Evolutionary conservation across 2,113 vertebrate species (phyloP).

Genomic region (Barbus barbus): DNA sequence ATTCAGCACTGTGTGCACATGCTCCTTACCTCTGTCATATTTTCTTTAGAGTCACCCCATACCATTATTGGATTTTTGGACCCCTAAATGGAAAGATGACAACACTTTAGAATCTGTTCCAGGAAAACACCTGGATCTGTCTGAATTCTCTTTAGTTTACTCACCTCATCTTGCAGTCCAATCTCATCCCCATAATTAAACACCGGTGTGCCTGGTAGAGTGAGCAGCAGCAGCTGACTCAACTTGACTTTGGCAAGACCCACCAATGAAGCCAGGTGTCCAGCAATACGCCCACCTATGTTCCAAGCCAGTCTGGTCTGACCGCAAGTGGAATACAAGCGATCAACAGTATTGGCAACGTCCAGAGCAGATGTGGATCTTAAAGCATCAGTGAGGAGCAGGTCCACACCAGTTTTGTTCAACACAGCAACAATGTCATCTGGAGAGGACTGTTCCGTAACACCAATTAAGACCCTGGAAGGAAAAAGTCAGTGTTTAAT

Average conservation of each 20-base stretch:
- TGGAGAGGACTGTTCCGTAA: conserved; percentile 49
- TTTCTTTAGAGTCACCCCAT: conserved; percentile 61
- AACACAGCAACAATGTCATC: conserved; percentile 60
- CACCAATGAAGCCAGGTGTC: conserved; percentile 72
- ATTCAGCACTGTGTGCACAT: not conserved
- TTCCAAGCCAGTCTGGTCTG: conserved; percentile 70
- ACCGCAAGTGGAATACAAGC: conserved; percentile 56
- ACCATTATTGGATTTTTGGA: conserved; percentile 64
- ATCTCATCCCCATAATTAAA: conserved; percentile 86
- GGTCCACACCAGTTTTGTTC: conserved; percentile 68
- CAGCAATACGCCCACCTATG: conserved; percentile 60
- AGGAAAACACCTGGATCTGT: not conserved
- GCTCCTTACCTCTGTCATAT: conserved; percentile 58
- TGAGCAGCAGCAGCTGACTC: conserved; percentile 80
- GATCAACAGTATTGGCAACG: conserved; percentile 52
- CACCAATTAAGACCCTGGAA: conserved; percentile 71
- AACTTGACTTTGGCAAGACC: conserved; percentile 60
- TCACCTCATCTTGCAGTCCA: conserved; percentile 71
- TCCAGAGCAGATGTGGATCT: not conserved
- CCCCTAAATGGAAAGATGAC: conserved; percentile 30
- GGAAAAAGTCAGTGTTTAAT: not conserved
- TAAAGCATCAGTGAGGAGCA: conserved; percentile 70
- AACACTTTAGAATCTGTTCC: not conserved
- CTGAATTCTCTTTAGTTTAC: not conserved
- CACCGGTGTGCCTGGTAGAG: conserved; percentile 81